Base-by-base conservation (phyloP, 2,113 vertebrate genomes). In the Scomber japonicus region DNA sequence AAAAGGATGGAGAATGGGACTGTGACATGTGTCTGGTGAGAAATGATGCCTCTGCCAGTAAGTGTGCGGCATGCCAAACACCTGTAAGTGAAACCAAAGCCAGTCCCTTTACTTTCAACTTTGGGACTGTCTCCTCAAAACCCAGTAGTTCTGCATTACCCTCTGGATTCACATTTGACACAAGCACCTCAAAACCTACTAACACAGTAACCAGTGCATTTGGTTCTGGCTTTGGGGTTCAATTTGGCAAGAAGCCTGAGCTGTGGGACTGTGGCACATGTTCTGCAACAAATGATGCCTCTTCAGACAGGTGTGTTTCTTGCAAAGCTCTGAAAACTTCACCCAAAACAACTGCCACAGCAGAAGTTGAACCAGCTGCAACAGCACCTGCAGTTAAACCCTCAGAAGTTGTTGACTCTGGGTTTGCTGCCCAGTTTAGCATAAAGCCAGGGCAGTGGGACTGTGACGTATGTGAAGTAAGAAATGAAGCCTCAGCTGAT, bases 1-100 rank as follows among this genome's bases (percentile, higher is more conserved):
- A 93, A 85, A 98, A 97, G 94, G 94, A 95, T 17, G 96, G 94
- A 0, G 94, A 89, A 65, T 99, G 98, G 98, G 82, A 95, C 6
- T 98, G 97, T 82, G 78, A 68, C 55, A 81, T 86, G 0, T 98
- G 97, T 80, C 94, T 46, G 62, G 91, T 96, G 48, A 94, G 75
- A 85, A 99, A 99, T 88, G 90, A 88, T 59, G 78, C 57, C 12
- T 93, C 94, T 75, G 93, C 91, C 16, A 85, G 87, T 65, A 84
- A 72, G 0, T 99, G 98, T 89, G 80, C 88, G 0, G 85, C 96
- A 0, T 99, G 98, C 91, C 92, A 92, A 83, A 90, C 7, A n/a
- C n/a, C n/a, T n/a, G n/a, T n/a, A n/a, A n/a, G n/a, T n/a, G n/a
- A n/a, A 53, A 53, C 86, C 69, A 95, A 92, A 75, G 9, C 49